These are phyloP conservation scores for Drosophila burlai DNA, from an alignment of 1,140 invertebrate species.

Conservation along the genomic window DNA sequence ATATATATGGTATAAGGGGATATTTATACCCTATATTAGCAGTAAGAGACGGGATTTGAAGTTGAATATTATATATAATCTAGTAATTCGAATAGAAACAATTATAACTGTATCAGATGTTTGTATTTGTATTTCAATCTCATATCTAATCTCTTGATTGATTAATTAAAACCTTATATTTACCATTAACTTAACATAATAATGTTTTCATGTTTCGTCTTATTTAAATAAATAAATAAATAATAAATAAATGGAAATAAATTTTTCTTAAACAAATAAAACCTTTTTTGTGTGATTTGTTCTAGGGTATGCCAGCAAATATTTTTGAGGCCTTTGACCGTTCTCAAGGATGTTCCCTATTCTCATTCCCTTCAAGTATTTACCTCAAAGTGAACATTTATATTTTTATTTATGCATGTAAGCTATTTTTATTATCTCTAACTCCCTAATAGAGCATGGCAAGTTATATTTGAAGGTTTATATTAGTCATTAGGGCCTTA, in stretches of 20 bases:
- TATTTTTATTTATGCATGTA: slow-evolving; percentile 31
- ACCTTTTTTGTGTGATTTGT: background rate
- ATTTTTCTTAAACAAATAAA: background rate
- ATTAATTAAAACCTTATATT: background rate
- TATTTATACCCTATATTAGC: slow-evolving; percentile 26
- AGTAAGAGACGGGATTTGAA: no score
- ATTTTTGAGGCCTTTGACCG: slow-evolving; percentile 44
- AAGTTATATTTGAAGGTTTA: background rate
- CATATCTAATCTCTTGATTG: no score
- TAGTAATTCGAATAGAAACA: background rate
- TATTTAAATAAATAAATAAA: background rate
- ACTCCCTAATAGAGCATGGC: background rate
- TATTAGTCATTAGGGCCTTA: background rate
- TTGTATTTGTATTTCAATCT: no score
- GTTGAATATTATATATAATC: background rate
- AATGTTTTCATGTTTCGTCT: background rate
- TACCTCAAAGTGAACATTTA: background rate
- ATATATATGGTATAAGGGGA: background rate
- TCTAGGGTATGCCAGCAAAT: slow-evolving; percentile 14
- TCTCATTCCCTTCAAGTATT: slow-evolving; percentile 3
- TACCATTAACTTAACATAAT: background rate
- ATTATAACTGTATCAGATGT: background rate
- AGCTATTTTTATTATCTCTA: slow-evolving; percentile 24
- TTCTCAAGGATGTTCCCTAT: slow-evolving; percentile 40
- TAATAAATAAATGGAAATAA: background rate